Conservation (phyloP, 2,113 vertebrate species). For the Abramis brama region DNA sequence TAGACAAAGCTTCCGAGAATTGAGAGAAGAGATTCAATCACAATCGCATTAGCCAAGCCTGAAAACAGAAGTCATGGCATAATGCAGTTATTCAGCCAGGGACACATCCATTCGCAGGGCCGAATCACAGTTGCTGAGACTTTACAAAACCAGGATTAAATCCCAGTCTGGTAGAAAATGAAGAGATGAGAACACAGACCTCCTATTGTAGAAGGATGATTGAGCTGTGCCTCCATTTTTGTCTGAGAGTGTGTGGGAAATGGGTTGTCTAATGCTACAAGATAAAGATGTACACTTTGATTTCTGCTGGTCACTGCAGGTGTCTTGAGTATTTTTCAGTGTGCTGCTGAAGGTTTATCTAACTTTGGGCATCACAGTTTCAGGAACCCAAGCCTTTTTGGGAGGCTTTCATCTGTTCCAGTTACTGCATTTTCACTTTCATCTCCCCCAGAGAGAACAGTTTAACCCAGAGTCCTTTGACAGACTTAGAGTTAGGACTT, state of each 20-base stretch:
- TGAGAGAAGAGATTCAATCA: conserved; percentile 50
- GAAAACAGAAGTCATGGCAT: conserved; percentile 52
- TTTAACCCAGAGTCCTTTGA: conserved; percentile 27
- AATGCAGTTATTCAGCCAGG: conserved; percentile 52
- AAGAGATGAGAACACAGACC: conserved; percentile 41
- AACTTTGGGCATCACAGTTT: conserved; percentile 30
- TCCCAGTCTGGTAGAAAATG: conserved; percentile 42
- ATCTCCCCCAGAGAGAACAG: conserved; percentile 6
- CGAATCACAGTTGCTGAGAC: conserved; percentile 19
- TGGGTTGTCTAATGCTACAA: conserved; percentile 22
- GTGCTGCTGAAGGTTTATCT: conserved; percentile 17
- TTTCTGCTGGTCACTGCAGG: conserved; percentile 32
- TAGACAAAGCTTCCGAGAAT: conserved; percentile 49
- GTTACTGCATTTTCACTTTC: conserved; percentile 13
- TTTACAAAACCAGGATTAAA: conserved; percentile 55
- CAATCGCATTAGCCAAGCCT: conserved; percentile 53
- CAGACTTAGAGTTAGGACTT: background rate
- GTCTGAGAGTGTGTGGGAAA: conserved; percentile 21
- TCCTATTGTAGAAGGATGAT: conserved; percentile 40
- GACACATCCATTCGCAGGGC: conserved; percentile 42
- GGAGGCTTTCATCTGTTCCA: conserved; percentile 20
- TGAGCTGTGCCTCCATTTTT: conserved; percentile 21
- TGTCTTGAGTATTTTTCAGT: conserved; percentile 21
- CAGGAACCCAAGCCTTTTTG: background rate
- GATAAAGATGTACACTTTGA: background rate